Percentiles rank a stretch among this genome's conserved stretches.
These are phyloP conservation scores for Pelmatolapia mariae DNA, from an alignment of 2,113 vertebrate species.

Conservation along the genomic window DNA sequence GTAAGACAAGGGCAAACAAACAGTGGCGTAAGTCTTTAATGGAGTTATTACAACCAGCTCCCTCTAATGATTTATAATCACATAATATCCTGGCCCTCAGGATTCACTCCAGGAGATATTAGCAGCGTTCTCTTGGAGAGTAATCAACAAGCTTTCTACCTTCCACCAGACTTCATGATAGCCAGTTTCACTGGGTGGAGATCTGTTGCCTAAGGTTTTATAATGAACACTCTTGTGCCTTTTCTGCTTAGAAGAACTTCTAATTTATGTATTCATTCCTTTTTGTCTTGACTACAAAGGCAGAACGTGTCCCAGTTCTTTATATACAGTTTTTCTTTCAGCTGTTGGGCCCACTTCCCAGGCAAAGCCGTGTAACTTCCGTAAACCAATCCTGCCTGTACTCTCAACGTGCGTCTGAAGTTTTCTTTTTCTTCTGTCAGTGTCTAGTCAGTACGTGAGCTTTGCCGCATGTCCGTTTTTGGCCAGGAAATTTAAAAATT, in stretches of 20 bases:
- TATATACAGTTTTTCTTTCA: constrained; percentile 39
- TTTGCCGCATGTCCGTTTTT: background rate
- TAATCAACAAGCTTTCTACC: constrained; percentile 44
- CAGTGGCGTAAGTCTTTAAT: constrained; percentile 8
- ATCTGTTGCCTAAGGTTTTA: constrained; percentile 40
- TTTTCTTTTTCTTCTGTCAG: background rate
- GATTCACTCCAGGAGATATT: constrained; percentile 15
- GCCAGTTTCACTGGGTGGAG: constrained; percentile 8
- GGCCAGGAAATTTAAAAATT: background rate
- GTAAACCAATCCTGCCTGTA: background rate
- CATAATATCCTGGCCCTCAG: constrained; percentile 32
- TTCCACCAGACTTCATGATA: constrained; percentile 16
- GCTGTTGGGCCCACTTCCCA: constrained; percentile 32
- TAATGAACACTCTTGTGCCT: constrained; percentile 26
- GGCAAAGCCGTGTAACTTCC: background rate
- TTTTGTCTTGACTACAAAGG: constrained; percentile 72
- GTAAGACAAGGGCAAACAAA: background rate
- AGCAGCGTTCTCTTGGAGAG: background rate
- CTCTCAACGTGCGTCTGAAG: background rate
- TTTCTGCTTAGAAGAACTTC: constrained; percentile 40
- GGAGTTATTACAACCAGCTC: constrained; percentile 20
- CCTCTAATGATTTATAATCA: constrained; percentile 41
- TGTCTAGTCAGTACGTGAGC: background rate
- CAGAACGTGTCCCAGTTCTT: constrained; percentile 53
- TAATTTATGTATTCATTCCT: constrained; percentile 74